Conservation (phyloP, 2,888 invertebrate genomes). For the Melanotus villosus region DNA sequence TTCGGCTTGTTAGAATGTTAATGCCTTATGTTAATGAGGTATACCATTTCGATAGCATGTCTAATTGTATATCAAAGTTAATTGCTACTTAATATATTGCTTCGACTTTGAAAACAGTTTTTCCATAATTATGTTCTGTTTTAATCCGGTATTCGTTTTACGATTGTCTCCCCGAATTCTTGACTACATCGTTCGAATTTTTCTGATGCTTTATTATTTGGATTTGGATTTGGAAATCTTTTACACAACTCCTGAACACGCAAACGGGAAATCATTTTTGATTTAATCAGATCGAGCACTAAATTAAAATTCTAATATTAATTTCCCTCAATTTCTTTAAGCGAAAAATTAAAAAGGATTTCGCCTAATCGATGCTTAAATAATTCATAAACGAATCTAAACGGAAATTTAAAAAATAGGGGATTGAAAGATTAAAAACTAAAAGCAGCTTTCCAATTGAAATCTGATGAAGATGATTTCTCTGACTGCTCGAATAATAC, state of each 20-base stretch:
- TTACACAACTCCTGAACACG: constrained; percentile 2
- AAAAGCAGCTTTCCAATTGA: no score
- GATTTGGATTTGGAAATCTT: no score
- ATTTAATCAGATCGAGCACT: constrained; percentile 9
- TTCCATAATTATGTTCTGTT: constrained; percentile 31
- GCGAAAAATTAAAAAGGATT: no score
- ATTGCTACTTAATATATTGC: constrained; percentile 42
- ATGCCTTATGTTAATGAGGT: constrained; percentile 49
- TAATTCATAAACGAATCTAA: no score
- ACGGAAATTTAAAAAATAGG: no score
- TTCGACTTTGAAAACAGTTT: constrained; percentile 29
- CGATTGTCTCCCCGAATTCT: constrained; percentile 22
- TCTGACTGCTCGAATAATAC: no score
- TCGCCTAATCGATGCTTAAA: no score
- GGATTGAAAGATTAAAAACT: no score
- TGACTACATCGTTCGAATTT: constrained; percentile 21
- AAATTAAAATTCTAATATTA: background rate
- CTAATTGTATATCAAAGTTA: constrained; percentile 47
- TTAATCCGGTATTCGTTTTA: constrained; percentile 35
- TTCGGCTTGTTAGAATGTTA: constrained; percentile 47
- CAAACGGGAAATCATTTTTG: constrained; percentile 10
- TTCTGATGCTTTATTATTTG: constrained; percentile 8
- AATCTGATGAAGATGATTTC: no score
- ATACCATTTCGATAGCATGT: constrained; percentile 47
- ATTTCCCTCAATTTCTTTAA: no score